A percentile compares a stretch with the other conserved stretches of the same genome.
These are phyloP conservation scores for Mylabris phalerata DNA, from an alignment of 1,140 invertebrate genomes.

Conservation along the genomic window DNA sequence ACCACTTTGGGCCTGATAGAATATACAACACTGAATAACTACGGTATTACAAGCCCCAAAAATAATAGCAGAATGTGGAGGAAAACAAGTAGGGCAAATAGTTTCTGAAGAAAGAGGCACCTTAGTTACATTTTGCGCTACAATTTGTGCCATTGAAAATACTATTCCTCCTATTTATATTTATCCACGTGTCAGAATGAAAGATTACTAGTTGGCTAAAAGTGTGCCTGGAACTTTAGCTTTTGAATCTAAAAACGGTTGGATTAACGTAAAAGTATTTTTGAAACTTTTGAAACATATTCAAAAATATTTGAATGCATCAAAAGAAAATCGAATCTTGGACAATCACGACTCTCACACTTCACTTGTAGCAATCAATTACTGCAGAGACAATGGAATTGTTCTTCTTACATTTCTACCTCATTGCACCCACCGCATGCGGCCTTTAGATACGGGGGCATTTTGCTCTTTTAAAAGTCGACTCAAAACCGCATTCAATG, in stretches of 20 bases:
- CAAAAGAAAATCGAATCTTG: conserved; percentile 17
- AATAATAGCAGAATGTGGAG: conserved; percentile 23
- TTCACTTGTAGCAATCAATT: too few relatives aligned
- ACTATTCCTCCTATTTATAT: conserved; percentile 36
- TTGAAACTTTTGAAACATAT: conserved; percentile 15
- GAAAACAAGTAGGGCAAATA: conserved; percentile 36
- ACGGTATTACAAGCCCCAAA: conserved; percentile 37
- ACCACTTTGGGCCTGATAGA: conserved; percentile 15
- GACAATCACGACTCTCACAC: not conserved
- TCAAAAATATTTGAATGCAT: conserved; percentile 20
- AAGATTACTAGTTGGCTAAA: not conserved
- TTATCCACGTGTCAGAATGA: conserved; percentile 4
- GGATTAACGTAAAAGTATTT: conserved; percentile 12
- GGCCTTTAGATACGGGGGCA: too few relatives aligned
- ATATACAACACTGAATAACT: conserved; percentile 34
- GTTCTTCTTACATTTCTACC: too few relatives aligned
- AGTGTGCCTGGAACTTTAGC: conserved; percentile 1
- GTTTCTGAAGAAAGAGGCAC: conserved; percentile 29
- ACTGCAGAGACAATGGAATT: too few relatives aligned
- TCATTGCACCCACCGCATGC: too few relatives aligned
- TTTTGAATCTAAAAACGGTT: conserved; percentile 9
- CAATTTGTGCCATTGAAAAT: conserved; percentile 19
- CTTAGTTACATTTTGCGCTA: conserved; percentile 1
- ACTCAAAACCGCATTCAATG: not conserved
- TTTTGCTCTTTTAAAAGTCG: too few relatives aligned